Evolutionary conservation across 2,113 vertebrate genomes (phyloP).

Genomic region (Panthera leo): DNA sequence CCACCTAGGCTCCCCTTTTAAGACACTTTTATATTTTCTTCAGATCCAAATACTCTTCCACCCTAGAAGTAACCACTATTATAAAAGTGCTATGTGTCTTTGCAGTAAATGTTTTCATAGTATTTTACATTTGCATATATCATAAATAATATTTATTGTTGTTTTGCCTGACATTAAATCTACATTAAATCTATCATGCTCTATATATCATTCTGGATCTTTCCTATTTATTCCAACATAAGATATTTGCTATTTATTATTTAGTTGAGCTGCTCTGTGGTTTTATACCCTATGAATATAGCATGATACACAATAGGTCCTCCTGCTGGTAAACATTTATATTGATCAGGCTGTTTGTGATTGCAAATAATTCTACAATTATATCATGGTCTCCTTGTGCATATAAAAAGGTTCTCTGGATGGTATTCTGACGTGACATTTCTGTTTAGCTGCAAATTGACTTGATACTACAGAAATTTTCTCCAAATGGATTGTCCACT

Average conservation of each 20-base stretch:
- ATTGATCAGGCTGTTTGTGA: not conserved
- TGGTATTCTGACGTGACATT: not conserved
- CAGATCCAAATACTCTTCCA: not conserved
- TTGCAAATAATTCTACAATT: conserved; percentile 2
- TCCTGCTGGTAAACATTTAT: not conserved
- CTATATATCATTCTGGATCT: not conserved
- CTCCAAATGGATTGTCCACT: not conserved
- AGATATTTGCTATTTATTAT: conserved; percentile 14
- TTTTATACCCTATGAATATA: conserved; percentile 24
- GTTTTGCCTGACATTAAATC: not conserved
- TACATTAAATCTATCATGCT: conserved; percentile 24
- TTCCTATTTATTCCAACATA: not conserved
- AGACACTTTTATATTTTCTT: not conserved
- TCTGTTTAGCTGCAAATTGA: conserved; percentile 3
- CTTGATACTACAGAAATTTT: not conserved
- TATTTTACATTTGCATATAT: conserved; percentile 19
- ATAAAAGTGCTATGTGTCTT: conserved; percentile 40
- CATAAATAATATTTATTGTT: conserved; percentile 45
- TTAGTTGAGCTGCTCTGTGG: not conserved
- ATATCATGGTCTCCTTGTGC: not conserved
- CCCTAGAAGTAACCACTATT: not conserved
- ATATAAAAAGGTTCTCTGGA: not conserved
- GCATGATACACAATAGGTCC: not conserved
- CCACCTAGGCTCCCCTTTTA: not conserved
- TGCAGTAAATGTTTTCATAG: conserved; percentile 39